These are phyloP conservation scores for Excalfactoria chinensis DNA, from an alignment of 2,113 vertebrate genomes.

Conservation along the genomic window DNA sequence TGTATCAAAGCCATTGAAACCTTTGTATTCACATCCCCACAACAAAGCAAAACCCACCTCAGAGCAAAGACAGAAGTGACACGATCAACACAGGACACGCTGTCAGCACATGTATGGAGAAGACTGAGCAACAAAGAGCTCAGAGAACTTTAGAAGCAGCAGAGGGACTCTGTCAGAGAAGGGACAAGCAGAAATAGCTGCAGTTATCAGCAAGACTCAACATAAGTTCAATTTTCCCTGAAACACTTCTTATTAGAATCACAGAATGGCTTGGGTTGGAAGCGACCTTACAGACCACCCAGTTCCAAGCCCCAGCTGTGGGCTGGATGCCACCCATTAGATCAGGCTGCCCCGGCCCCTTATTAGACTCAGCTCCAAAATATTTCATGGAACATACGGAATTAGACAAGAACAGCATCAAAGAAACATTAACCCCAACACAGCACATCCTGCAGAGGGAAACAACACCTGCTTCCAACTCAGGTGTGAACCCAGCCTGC, in stretches of 20 bases:
- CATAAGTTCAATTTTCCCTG: background rate
- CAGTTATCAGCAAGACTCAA: background rate
- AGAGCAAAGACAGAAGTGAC: background rate
- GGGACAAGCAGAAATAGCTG: background rate
- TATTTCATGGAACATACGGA: background rate
- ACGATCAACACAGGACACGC: background rate
- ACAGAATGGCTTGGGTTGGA: background rate
- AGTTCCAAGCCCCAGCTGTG: background rate
- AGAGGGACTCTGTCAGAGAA: too few species aligned
- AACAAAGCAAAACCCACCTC: background rate
- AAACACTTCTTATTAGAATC: background rate
- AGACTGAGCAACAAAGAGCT: background rate
- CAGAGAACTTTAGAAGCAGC: background rate
- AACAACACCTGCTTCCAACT: background rate
- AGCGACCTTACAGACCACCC: background rate
- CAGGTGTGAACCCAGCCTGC: too few species aligned
- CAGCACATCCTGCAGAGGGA: too few species aligned
- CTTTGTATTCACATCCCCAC: background rate
- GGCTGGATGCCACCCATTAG: background rate
- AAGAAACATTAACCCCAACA: background rate
- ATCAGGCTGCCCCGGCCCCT: background rate
- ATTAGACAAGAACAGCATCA: background rate
- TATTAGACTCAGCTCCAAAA: background rate
- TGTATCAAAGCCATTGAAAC: background rate
- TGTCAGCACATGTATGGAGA: background rate